A percentile compares a stretch with the other conserved stretches of the same genome.
phyloP scores from a whole-genome alignment of 2,797 vertebrate species.

The Pangasius krempfi region DNA sequence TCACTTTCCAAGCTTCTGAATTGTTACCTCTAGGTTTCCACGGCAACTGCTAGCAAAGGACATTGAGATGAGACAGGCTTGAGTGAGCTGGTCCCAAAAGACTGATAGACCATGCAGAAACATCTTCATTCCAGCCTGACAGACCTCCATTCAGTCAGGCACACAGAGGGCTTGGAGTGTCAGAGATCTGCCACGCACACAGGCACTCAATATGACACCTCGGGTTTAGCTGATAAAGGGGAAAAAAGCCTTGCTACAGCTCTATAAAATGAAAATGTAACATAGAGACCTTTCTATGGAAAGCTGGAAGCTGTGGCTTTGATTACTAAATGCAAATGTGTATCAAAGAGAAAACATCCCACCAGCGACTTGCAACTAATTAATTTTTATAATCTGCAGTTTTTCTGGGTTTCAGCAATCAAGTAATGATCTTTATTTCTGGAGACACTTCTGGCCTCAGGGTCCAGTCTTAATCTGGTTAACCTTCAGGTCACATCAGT shows the following conservation, averaged over 20 bases:
- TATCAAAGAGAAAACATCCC: constrained; percentile 41
- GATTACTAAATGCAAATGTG: not conserved
- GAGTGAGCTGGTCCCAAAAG: constrained; percentile 55
- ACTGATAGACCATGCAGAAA: constrained; percentile 44
- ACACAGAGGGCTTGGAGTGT: constrained; percentile 7
- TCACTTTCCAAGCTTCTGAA: constrained; percentile 60
- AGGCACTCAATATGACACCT: not conserved
- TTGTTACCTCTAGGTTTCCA: constrained; percentile 78
- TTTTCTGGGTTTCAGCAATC: constrained; percentile 35
- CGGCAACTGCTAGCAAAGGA: constrained; percentile 70
- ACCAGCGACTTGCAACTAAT: constrained; percentile 33
- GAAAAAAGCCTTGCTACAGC: not conserved
- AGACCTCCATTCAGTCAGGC: constrained; percentile 41
- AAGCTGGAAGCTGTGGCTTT: not conserved
- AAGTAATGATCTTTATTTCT: constrained; percentile 40
- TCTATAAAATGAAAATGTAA: constrained; percentile 28
- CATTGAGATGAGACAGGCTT: constrained; percentile 51
- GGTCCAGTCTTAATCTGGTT: constrained; percentile 61
- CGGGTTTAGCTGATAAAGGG: not conserved
- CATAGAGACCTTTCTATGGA: constrained; percentile 4
- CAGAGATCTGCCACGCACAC: constrained; percentile 7
- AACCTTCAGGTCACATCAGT: constrained; percentile 66
- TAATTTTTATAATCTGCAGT: constrained; percentile 37
- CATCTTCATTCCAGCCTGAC: constrained; percentile 52
- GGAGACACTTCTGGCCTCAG: constrained; percentile 38